These are phyloP conservation scores for Psittacara wagleri DNA, from an alignment of 2,113 vertebrate species.

Conservation along the genomic window DNA sequence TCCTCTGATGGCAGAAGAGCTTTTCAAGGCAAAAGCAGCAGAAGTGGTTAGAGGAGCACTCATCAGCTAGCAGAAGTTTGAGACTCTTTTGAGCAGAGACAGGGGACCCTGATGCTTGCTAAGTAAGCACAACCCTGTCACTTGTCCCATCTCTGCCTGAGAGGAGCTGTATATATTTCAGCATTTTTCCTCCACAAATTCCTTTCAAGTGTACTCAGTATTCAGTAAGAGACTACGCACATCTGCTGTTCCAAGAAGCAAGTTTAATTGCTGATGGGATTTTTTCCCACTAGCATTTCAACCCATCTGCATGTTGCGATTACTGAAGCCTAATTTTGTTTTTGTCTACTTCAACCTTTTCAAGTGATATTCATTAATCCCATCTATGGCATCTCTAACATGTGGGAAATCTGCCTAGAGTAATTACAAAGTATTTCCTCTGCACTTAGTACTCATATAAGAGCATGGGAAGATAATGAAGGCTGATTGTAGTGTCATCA, in stretches of 20 bases:
- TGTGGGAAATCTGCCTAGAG: conserved; percentile 68
- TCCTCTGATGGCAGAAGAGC: not conserved
- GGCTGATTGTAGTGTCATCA: conserved; percentile 64
- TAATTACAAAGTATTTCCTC: conserved; percentile 74
- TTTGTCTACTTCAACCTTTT: conserved; percentile 69
- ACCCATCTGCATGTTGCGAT: conserved; percentile 70
- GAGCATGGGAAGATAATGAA: conserved; percentile 70
- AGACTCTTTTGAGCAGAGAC: not conserved
- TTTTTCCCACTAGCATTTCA: conserved; percentile 68
- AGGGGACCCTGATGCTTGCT: not conserved
- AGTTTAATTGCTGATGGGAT: conserved; percentile 75
- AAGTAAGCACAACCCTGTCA: not conserved
- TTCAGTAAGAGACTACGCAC: conserved; percentile 55
- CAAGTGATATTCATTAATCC: conserved; percentile 74
- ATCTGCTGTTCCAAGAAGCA: conserved; percentile 75
- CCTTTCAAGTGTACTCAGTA: conserved; percentile 60
- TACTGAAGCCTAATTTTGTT: conserved; percentile 66
- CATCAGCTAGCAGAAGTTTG: not conserved
- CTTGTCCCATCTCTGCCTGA: not conserved
- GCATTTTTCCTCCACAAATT: conserved; percentile 25
- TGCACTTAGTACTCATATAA: conserved; percentile 64
- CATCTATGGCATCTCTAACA: conserved; percentile 69
- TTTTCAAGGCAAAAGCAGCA: not conserved
- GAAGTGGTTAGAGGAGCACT: not conserved
- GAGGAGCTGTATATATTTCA: not conserved